Percentiles rank a stretch among this genome's conserved stretches.
phyloP scores from a whole-genome alignment of 2,888 invertebrate species.

The Eilema depressum region DNA sequence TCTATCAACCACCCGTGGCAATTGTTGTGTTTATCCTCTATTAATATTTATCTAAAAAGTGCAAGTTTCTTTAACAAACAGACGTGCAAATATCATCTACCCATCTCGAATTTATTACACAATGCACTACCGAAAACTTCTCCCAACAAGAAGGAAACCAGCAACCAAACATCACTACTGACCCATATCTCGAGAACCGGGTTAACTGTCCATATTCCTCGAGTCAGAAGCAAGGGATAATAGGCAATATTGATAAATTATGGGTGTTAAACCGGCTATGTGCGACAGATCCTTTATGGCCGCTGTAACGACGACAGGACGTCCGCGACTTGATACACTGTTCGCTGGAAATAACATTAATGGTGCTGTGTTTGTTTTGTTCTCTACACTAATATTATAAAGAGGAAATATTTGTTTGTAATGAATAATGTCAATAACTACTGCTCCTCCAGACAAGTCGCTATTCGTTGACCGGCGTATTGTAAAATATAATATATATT shows the following conservation, averaged over 20 bases:
- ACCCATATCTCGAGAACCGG: constrained; percentile 58
- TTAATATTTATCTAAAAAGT: too few species aligned
- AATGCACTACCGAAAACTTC: neutral
- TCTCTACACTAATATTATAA: constrained; percentile 7
- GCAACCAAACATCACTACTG: constrained; percentile 30
- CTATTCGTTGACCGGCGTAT: too few species aligned
- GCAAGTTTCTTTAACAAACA: too few species aligned
- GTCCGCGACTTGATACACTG: constrained; percentile 63
- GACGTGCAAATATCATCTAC: neutral
- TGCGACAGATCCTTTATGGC: constrained; percentile 46
- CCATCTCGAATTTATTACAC: neutral
- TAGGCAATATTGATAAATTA: constrained; percentile 74
- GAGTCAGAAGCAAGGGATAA: constrained; percentile 58
- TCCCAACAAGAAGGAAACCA: constrained; percentile 31
- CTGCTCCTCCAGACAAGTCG: too few species aligned
- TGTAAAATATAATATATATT: too few species aligned
- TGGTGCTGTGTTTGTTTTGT: constrained; percentile 26
- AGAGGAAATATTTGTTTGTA: too few species aligned
- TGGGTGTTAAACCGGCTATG: constrained; percentile 65
- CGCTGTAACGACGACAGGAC: constrained; percentile 51
- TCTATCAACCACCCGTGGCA: too few species aligned
- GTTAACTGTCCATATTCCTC: constrained; percentile 72
- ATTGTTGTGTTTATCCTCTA: too few species aligned
- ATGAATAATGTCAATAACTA: too few species aligned
- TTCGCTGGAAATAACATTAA: constrained; percentile 48